phyloP scores from a whole-genome alignment of 2,888 invertebrate genomes.

The Neoaliturus tenellus region DNA sequence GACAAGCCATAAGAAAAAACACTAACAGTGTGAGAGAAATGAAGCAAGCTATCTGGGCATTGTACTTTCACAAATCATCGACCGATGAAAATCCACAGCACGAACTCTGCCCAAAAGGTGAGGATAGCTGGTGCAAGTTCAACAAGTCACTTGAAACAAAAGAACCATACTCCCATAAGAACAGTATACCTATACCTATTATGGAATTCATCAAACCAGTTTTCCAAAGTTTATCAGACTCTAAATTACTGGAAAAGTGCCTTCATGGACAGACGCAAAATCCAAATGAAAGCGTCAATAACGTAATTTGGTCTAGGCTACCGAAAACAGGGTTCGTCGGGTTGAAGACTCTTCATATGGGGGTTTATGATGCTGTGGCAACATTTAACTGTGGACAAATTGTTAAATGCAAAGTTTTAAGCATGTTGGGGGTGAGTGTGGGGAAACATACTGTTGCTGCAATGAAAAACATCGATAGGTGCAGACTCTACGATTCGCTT shows the following conservation, averaged over 20 bases:
- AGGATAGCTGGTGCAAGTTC: constrained; percentile 21
- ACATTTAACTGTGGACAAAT: no score
- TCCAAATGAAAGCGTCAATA: constrained; percentile 44
- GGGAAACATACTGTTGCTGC: no score
- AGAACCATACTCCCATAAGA: constrained; percentile 2
- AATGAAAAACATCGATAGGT: no score
- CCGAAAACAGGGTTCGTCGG: background rate
- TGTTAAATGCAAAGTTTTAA: no score
- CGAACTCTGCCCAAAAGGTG: background rate
- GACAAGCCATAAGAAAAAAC: constrained; percentile 14
- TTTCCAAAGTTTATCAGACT: background rate
- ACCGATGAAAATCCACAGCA: constrained; percentile 7
- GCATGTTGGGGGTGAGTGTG: no score
- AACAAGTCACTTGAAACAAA: background rate
- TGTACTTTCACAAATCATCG: background rate
- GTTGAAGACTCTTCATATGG: background rate
- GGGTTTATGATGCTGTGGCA: constrained; percentile 28
- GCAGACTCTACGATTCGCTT: no score
- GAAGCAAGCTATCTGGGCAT: background rate
- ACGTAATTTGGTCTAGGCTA: background rate
- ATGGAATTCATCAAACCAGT: constrained; percentile 29
- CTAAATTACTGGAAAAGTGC: constrained; percentile 46
- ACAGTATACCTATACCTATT: constrained; percentile 8
- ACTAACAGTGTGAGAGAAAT: background rate
- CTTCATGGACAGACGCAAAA: constrained; percentile 50